Evolutionary conservation across 2,113 vertebrate species (phyloP).

Genomic region (Pseudolaguvia tuberculata): DNA sequence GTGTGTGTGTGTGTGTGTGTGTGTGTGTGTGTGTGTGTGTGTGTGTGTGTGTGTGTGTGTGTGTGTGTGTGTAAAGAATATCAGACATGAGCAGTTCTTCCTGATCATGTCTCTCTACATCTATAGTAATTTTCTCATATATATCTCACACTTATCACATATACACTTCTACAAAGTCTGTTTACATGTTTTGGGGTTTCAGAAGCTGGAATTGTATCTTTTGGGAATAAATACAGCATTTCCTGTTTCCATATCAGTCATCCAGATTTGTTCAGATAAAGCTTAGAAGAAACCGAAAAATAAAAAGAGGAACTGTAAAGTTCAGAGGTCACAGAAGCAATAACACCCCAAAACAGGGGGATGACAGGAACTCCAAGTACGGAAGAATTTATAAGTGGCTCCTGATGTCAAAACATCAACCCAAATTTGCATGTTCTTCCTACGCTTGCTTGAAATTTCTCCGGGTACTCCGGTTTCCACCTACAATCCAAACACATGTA

Average conservation of each 20-base stretch:
- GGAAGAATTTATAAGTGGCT: not conserved
- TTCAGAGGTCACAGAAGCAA: not conserved
- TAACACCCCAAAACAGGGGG: not conserved
- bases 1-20: too few relatives aligned
- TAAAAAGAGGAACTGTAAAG: too few relatives aligned
- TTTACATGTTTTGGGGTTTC: slow-evolving; percentile 1
- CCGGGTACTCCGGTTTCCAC: too few relatives aligned
- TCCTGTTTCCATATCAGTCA: slow-evolving; percentile 45
- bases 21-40: slow-evolving; percentile 51
- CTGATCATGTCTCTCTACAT: slow-evolving; percentile 14
- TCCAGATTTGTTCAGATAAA: not conserved
- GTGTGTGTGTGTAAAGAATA: slow-evolving; percentile 8
- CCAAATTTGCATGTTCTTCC: too few relatives aligned
- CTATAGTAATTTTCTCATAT: slow-evolving; percentile 17
- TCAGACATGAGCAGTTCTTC: not conserved
- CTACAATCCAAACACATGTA: too few relatives aligned
- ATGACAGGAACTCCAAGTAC: slow-evolving; percentile 2
- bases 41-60: slow-evolving; percentile 21
- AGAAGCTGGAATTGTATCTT: slow-evolving; percentile 44
- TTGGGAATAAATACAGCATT: slow-evolving; percentile 51
- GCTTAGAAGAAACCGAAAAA: not conserved
- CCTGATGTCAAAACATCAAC: too few relatives aligned
- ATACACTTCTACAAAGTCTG: not conserved
- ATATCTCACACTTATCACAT: not conserved
- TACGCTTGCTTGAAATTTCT: too few relatives aligned